Percentiles rank a stretch among this genome's conserved stretches.
Evolutionary conservation across 2,888 invertebrate species (phyloP).

Genomic region (Parnassius apollo): DNA sequence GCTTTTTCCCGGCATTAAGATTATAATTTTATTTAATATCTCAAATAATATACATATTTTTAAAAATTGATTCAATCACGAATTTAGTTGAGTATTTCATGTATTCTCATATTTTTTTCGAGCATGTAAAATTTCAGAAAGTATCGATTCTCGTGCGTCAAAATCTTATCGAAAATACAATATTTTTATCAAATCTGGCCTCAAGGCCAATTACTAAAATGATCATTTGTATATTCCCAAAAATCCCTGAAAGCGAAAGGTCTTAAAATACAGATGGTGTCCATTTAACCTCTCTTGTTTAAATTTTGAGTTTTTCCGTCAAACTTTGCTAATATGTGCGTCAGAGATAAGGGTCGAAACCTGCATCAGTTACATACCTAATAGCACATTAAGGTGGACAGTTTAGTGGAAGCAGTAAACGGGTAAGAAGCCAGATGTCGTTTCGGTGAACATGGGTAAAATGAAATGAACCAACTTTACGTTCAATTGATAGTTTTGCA

Average conservation of each 20-base stretch:
- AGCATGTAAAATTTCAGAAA: too few relatives aligned
- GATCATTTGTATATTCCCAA: constrained; percentile 46
- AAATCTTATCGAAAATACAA: too few relatives aligned
- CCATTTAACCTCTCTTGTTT: constrained; percentile 41
- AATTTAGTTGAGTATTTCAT: too few relatives aligned
- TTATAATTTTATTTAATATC: too few relatives aligned
- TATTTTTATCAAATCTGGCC: too few relatives aligned
- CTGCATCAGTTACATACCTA: constrained; percentile 60
- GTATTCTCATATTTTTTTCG: too few relatives aligned
- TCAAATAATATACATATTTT: too few relatives aligned
- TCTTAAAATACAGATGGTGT: constrained; percentile 46
- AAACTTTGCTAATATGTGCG: constrained; percentile 67
- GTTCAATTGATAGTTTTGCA: constrained; percentile 38
- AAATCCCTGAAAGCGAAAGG: constrained; percentile 33
- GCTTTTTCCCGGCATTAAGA: too few relatives aligned
- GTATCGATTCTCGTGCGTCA: too few relatives aligned
- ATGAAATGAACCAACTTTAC: constrained; percentile 41
- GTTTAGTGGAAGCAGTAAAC: constrained; percentile 41
- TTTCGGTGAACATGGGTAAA: constrained; percentile 41
- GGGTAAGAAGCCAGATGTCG: constrained; percentile 44
- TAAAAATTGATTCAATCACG: too few relatives aligned
- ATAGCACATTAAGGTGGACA: constrained; percentile 70
- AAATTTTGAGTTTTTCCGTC: constrained; percentile 55
- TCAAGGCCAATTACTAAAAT: constrained; percentile 27
- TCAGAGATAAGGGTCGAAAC: constrained; percentile 68